Conservation (phyloP, 1,140 invertebrate species). For the Pogonognathellus flavescens region DNA sequence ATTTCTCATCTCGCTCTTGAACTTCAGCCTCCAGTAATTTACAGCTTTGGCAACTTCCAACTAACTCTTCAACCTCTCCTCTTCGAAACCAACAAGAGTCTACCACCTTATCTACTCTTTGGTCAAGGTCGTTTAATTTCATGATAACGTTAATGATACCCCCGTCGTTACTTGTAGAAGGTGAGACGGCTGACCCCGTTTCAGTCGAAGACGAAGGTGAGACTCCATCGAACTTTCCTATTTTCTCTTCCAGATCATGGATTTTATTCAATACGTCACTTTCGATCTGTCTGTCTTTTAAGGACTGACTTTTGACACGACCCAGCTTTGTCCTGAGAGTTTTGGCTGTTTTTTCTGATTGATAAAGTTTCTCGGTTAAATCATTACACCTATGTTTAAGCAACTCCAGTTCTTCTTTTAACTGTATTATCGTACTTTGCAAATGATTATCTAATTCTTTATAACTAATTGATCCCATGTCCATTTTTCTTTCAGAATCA, state of each 20-base stretch:
- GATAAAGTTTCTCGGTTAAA: constrained; percentile 66
- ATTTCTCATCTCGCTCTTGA: constrained; percentile 62
- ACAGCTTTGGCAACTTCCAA: constrained; percentile 61
- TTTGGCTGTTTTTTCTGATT: constrained; percentile 64
- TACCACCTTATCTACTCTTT: constrained; percentile 58
- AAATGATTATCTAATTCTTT: constrained; percentile 52
- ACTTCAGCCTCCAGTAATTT: constrained; percentile 61
- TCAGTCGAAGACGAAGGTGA: not conserved
- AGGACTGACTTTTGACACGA: constrained; percentile 63
- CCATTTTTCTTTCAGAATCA: constrained; percentile 53
- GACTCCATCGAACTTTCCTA: constrained; percentile 57
- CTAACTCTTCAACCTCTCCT: constrained; percentile 54
- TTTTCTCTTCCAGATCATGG: constrained; percentile 61
- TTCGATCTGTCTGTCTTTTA: constrained; percentile 67
- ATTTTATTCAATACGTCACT: constrained; percentile 64
- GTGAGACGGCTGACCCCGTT: constrained; percentile 21
- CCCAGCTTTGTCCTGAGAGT: constrained; percentile 59
- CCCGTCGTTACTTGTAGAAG: constrained; percentile 40
- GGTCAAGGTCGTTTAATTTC: constrained; percentile 59
- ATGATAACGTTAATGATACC: constrained; percentile 62
- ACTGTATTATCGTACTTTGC: constrained; percentile 22
- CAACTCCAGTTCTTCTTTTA: constrained; percentile 55
- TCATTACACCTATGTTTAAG: constrained; percentile 60
- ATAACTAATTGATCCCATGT: constrained; percentile 41
- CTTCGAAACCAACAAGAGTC: constrained; percentile 56